phyloP scores from a whole-genome alignment of 2,113 vertebrate genomes.

The Myotis brandtii region DNA sequence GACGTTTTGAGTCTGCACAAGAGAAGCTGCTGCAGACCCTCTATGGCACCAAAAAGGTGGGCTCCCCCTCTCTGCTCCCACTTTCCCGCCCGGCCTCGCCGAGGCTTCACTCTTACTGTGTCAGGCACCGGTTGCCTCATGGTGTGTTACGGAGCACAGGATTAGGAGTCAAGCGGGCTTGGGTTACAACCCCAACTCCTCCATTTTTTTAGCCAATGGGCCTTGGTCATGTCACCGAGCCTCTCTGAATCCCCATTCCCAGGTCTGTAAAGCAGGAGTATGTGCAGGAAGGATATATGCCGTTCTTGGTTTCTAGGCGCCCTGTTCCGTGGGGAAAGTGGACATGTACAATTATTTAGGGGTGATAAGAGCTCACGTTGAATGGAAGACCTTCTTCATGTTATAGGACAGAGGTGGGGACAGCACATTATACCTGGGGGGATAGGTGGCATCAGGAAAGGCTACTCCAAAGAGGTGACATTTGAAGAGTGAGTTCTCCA shows the following conservation, averaged over 20 bases:
- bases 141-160: background rate
- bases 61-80: constrained; percentile 3
- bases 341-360: background rate
- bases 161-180: background rate
- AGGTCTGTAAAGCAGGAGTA: background rate
- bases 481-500: background rate
- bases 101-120: background rate
- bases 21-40: constrained; percentile 96
- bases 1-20: constrained; percentile 96
- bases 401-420: background rate
- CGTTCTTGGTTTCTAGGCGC: background rate
- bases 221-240: background rate
- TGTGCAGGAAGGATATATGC: background rate
- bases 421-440: background rate
- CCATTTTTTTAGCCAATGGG: background rate
- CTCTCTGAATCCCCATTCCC: background rate
- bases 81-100: background rate
- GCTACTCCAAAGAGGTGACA: background rate
- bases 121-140: background rate
- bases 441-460: background rate
- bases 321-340: background rate
- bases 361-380: background rate
- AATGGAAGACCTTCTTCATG: background rate
- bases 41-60: constrained; percentile 97
- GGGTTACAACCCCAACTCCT: background rate